Evolutionary conservation across 2,888 invertebrate genomes (phyloP).

Genomic region (Gastracanthus pulcherrimus): DNA sequence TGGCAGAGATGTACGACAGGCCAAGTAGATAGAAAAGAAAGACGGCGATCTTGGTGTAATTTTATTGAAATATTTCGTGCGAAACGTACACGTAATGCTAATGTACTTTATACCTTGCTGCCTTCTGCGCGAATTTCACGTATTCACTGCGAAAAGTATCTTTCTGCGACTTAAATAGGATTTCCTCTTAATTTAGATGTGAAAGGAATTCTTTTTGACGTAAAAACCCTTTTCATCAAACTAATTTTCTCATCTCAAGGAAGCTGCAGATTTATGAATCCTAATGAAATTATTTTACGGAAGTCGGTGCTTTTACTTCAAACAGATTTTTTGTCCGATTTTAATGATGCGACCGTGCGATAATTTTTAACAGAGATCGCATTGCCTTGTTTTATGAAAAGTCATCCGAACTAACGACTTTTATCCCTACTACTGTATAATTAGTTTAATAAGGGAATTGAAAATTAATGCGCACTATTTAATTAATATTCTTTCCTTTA

Average conservation of each 20-base stretch:
- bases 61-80: too few species aligned
- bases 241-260: conserved; percentile 30
- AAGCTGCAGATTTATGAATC: background rate
- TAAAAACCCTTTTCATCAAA: conserved; percentile 13
- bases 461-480: too few species aligned
- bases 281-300: conserved; percentile 18
- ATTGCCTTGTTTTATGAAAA: background rate
- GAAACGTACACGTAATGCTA: too few species aligned
- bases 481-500: too few species aligned
- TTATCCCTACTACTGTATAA: too few species aligned
- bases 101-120: too few species aligned
- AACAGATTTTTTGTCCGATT: conserved; percentile 24
- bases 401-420: background rate
- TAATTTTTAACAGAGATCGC: background rate
- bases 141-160: background rate
- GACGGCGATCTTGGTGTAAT: too few species aligned
- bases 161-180: background rate
- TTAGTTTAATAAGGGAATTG: too few species aligned
- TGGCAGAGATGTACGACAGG: too few species aligned
- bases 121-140: too few species aligned
- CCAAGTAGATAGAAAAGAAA: too few species aligned
- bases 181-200: background rate
- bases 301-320: background rate
- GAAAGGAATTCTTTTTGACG: background rate
- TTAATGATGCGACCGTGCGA: conserved; percentile 10